Evolutionary conservation across 1,140 invertebrate genomes (phyloP).

Genomic region (Anastatus disparis): DNA sequence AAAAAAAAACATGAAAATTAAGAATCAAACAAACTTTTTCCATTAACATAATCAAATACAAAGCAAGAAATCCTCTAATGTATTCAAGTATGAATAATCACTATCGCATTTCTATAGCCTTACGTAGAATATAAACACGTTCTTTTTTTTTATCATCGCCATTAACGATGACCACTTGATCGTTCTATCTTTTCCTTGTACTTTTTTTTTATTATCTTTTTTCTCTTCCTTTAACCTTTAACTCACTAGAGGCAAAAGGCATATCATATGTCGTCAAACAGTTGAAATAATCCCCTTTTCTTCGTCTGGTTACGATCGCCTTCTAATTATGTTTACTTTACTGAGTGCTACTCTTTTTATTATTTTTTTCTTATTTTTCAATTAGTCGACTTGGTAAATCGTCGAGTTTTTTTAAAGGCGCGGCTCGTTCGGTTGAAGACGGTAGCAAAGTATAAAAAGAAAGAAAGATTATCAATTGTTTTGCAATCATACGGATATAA

Average conservation of each 20-base stretch:
- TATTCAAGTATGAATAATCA: constrained; percentile 33
- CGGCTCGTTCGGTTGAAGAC: too few relatives aligned
- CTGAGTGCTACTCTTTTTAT: constrained; percentile 54
- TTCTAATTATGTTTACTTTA: constrained; percentile 61
- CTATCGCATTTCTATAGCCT: constrained; percentile 8
- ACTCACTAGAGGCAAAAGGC: constrained; percentile 35
- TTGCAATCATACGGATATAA: not conserved
- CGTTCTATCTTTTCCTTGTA: constrained; percentile 31
- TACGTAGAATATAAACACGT: constrained; percentile 6
- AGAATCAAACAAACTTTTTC: not conserved
- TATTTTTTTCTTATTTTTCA: too few relatives aligned
- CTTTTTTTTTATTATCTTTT: constrained; percentile 6
- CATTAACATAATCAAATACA: constrained; percentile 2
- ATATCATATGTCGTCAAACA: constrained; percentile 63
- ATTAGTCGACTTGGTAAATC: constrained; percentile 57
- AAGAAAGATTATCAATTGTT: constrained; percentile 14
- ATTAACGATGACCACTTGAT: constrained; percentile 59
- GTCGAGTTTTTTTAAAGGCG: constrained; percentile 41
- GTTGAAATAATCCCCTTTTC: constrained; percentile 54
- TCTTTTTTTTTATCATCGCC: constrained; percentile 58
- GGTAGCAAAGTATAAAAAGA: too few relatives aligned
- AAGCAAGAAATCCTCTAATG: not conserved
- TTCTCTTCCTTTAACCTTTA: constrained; percentile 5
- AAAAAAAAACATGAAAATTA: too few relatives aligned
- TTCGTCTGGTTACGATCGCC: constrained; percentile 51